phyloP scores from a whole-genome alignment of 2,113 vertebrate genomes.

The Nerophis lumbriciformis region DNA sequence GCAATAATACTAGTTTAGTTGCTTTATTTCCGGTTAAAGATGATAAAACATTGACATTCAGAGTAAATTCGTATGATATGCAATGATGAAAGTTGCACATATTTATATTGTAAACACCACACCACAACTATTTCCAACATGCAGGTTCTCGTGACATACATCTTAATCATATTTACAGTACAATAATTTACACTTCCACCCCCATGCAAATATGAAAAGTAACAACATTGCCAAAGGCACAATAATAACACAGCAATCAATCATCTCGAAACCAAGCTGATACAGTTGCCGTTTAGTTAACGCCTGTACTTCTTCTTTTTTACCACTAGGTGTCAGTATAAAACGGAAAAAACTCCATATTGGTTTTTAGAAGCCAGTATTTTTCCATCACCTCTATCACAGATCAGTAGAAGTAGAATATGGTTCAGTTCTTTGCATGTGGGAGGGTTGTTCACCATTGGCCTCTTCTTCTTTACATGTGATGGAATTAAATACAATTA shows the following conservation, averaged over 20 bases:
- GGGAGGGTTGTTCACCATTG: background rate
- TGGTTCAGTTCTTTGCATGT: background rate
- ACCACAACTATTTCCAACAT: too few species aligned
- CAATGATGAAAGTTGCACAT: too few species aligned
- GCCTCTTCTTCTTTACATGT: background rate
- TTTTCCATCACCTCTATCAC: background rate
- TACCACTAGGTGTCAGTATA: background rate
- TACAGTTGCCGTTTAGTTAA: background rate
- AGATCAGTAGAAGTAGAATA: background rate
- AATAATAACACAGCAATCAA: background rate
- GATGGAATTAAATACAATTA: background rate
- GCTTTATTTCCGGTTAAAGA: too few species aligned
- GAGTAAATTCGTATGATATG: too few species aligned
- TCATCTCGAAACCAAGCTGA: background rate
- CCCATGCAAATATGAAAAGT: too few species aligned
- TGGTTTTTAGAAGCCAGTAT: background rate
- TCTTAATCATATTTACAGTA: too few species aligned
- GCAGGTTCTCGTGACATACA: too few species aligned
- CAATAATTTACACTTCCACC: too few species aligned
- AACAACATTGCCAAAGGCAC: too few species aligned
- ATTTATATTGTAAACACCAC: too few species aligned
- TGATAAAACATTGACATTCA: too few species aligned
- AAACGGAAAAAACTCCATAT: background rate
- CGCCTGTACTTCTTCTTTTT: background rate
- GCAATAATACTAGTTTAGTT: too few species aligned